phyloP scores from a whole-genome alignment of 2,113 vertebrate genomes.

The Xenotilapia caudafasciata region DNA sequence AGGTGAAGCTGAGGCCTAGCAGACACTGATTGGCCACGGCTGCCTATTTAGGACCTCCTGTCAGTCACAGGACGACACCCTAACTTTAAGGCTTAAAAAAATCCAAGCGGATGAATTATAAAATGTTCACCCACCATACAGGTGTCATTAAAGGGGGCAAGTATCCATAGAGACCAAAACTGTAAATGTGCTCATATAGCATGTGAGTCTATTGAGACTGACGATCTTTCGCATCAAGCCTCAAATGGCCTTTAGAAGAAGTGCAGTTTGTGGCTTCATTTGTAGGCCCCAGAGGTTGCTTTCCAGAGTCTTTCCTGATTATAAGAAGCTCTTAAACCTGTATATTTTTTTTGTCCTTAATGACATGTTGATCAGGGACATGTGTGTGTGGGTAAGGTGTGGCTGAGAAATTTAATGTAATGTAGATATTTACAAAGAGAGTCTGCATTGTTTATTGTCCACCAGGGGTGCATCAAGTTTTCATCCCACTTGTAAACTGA shows the following conservation, averaged over 20 bases:
- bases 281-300: accelerated
- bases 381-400: neutral
- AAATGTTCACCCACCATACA: accelerated
- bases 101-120: neutral
- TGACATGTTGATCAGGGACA: neutral
- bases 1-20: neutral
- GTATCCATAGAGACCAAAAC: neutral
- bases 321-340: neutral
- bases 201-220: neutral
- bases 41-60: neutral
- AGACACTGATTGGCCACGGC: neutral
- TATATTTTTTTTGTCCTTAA: neutral
- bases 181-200: neutral
- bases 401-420: neutral
- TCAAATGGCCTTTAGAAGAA: neutral
- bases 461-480: neutral
- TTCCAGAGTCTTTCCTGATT: accelerated
- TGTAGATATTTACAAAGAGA: neutral
- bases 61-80: accelerated
- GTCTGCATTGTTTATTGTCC: neutral
- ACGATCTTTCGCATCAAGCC: accelerated
- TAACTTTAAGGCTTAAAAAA: neutral
- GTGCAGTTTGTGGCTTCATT: neutral
- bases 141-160: neutral
- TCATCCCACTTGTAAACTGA: neutral